Base-by-base conservation (phyloP, 2,888 invertebrate species). In the Tineola bisselliella region DNA sequence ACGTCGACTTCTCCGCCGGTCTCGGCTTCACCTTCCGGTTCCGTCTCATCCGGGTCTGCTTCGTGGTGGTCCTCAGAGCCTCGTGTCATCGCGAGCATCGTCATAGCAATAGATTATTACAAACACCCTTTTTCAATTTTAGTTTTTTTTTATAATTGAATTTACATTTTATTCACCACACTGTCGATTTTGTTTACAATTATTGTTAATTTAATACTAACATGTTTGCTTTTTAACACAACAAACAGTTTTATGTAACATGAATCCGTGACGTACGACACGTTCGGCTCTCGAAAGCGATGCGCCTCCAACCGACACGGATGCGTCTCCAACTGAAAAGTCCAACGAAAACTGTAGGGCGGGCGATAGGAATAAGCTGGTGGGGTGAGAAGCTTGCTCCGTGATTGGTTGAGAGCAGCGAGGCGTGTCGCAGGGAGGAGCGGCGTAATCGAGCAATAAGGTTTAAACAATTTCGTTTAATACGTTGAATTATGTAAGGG, bases 391-490 rank as follows among this genome's bases (percentile, higher is more conserved):
- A 65, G 66, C 70, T 65, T 68, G 69, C 64, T 67, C 65, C 66
- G 68, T 70, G 76, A 87, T 87, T 87, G 87, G 87, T 70, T 70
- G 75, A 70, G 71, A 70, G 70, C 74, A 76, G 68, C 81, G 80
- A 83, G 87, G 84, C 87, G 87, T 84, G 81, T 76, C 84, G 44
- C 11, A 67, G 71, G 79, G 79, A 76, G 84, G 83, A 75, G 84
- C 76, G 78, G 81, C 80, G 86, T 88, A 88, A 88, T 87, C 83
- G 87, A 87, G 86, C 88, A 87, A 87, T 86, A 84, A 86, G 86
- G 87, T 87, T 88, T 88, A 88, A 88, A 88, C 88, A 87, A 88
- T 88, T 88, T 87, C 87, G 87, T 87, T 87, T 87, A 88, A 87
- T 87, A 87, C 87, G 87, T 87, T 87, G 87, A 87, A 87, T 87